Evolutionary conservation across 2,113 vertebrate genomes (phyloP), one percentile per base, ranked within the genome.

Genomic region (Fregata magnificens): DNA sequence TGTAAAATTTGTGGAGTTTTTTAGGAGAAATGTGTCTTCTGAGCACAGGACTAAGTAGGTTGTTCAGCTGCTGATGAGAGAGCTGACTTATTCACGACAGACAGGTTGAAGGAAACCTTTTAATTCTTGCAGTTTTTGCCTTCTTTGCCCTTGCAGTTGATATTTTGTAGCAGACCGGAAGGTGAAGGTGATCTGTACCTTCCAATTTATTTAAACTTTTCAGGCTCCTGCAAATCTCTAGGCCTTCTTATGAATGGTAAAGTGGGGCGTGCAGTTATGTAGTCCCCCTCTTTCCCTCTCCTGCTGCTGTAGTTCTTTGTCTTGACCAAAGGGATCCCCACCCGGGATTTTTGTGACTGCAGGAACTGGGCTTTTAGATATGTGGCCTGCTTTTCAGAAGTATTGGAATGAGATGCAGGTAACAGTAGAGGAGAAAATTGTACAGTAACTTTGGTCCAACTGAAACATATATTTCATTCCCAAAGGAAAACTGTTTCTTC

Each of bases 131-230:
- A 26, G 2, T 14, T 74, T 82, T 50, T 74, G 47, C 44, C 0
- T 0, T 2, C 49, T 82, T 62, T 82, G 25, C 8, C 31, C 16
- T 87, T 67, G 29, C 10, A 24, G 28, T 82, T 61, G 1, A 0
- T 40, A 16, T 71, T 91, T 45, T 83, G 38, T 32, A 31, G 58
- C 31, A 62, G 40, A 47, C 40, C 73, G 47, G 47, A 74, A 53
- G 22, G 32, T 50, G 44, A 67, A 80, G 34, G 17, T 56, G 9
- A 62, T 50, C 25, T 53, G 7, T 92, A 45, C 36, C 19, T 86
- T 85, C 66, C 65, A 32, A 65, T 88, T 49, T 82, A 10, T 72
- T 86, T 81, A 13, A 53, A 5, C 22, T 81, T 93, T 26, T 66
- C 59, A 58, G 31, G 24, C 29, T 95, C 11, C 15, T 76, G 42